These are phyloP conservation scores for Lampris megalopsis DNA, from an alignment of 2,113 vertebrate species.

Conservation along the genomic window DNA sequence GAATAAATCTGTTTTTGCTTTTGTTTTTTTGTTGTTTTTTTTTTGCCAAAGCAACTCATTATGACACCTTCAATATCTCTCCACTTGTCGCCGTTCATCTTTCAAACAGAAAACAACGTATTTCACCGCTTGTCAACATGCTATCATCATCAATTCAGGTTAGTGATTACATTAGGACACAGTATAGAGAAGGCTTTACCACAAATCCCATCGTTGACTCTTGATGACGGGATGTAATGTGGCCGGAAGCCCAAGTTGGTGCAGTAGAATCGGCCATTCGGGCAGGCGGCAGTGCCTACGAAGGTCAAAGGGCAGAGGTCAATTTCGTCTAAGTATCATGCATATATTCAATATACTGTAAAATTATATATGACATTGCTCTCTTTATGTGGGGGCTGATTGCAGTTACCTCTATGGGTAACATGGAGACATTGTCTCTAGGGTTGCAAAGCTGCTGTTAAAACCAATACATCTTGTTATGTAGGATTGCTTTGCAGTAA, in stretches of 20 bases:
- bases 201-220: slow-evolving; percentile 77
- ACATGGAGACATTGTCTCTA: background rate
- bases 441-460: background rate
- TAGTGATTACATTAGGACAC: background rate
- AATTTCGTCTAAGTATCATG: background rate
- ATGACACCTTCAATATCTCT: background rate
- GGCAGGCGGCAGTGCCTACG: slow-evolving; percentile 86
- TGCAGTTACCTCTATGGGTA: background rate
- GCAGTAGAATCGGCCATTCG: slow-evolving; percentile 88
- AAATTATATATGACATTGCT: background rate
- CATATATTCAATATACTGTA: background rate
- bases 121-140: background rate
- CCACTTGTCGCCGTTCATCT: background rate
- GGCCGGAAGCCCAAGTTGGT: slow-evolving; percentile 86
- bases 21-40: no score
- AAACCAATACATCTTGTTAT: background rate
- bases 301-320: slow-evolving; percentile 12
- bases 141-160: no score
- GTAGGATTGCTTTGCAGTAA: no score
- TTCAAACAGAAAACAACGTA: slow-evolving; percentile 8
- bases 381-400: background rate
- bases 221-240: slow-evolving; percentile 78
- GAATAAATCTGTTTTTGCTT: slow-evolving; percentile 2
- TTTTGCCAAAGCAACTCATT: background rate
- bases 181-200: slow-evolving; percentile 55